A percentile compares a stretch with the other conserved stretches of the same genome.
Conservation (phyloP, 2,113 vertebrate species). For the Genyomyrus donnyi region DNA sequence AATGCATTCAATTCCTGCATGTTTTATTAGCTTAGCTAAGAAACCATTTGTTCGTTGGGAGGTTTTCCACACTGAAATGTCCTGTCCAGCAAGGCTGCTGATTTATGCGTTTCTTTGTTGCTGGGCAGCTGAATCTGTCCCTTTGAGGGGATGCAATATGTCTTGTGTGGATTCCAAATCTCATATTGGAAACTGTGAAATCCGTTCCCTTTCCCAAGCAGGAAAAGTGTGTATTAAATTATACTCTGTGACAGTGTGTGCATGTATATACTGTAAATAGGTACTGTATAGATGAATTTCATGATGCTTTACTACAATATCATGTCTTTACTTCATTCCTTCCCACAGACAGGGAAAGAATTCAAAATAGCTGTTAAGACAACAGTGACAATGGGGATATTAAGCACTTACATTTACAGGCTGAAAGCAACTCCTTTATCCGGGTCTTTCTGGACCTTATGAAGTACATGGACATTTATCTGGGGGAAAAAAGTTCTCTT, state of each 20-base stretch:
- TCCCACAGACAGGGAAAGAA: background rate
- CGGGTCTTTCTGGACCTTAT: conserved; percentile 33
- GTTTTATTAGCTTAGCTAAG: background rate
- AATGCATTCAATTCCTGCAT: background rate
- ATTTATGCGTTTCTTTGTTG: background rate
- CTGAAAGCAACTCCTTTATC: conserved; percentile 40
- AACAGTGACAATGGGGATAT: conserved; percentile 52
- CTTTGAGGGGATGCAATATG: background rate
- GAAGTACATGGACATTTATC: background rate
- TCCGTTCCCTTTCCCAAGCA: background rate
- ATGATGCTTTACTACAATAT: background rate
- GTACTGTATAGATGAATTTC: background rate
- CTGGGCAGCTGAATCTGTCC: background rate
- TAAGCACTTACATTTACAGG: conserved; percentile 66
- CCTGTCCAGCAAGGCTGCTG: background rate
- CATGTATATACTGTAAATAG: background rate
- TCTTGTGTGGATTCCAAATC: background rate
- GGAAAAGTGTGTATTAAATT: too few relatives aligned
- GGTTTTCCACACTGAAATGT: background rate
- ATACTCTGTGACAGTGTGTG: background rate
- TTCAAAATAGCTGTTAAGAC: background rate
- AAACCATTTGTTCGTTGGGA: background rate
- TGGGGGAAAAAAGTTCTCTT: background rate
- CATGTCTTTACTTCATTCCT: background rate
- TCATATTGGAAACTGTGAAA: background rate